A percentile compares a stretch with the other conserved stretches of the same genome.
phyloP scores from a whole-genome alignment of 1,140 invertebrate genomes.

The Drosophila miranda region DNA sequence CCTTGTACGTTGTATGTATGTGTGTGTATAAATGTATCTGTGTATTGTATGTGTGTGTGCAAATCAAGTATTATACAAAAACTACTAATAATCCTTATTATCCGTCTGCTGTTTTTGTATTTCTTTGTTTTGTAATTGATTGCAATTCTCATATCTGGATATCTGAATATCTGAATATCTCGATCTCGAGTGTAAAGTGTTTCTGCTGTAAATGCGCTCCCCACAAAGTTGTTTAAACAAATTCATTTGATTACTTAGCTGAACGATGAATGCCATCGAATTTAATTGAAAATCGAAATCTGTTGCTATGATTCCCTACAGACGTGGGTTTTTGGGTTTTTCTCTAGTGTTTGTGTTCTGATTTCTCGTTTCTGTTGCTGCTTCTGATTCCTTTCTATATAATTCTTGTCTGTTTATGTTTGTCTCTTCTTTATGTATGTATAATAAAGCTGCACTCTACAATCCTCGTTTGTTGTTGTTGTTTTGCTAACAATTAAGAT shows the following conservation, averaged over 20 bases:
- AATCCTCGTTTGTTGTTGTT: conserved; percentile 24
- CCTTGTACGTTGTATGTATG: conserved; percentile 71
- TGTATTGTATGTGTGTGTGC: conserved; percentile 25
- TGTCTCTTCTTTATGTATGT: conserved; percentile 21
- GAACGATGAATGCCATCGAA: not conserved
- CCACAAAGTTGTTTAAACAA: conserved; percentile 52
- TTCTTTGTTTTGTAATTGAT: conserved; percentile 14
- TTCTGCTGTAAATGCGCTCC: conserved; percentile 66
- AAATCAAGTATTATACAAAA: conserved; percentile 45
- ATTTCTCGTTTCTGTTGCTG: not conserved
- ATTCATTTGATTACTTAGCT: conserved; percentile 36
- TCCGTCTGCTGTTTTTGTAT: conserved; percentile 11
- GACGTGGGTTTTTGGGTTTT: conserved; percentile 15
- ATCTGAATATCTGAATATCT: no score
- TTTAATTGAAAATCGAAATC: conserved; percentile 63
- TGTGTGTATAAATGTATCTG: conserved; percentile 10
- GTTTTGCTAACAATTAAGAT: conserved; percentile 52
- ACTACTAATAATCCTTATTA: conserved; percentile 8
- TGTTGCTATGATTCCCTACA: conserved; percentile 58
- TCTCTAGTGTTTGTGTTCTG: not conserved
- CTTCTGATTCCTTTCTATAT: conserved; percentile 13
- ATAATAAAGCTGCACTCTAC: conserved; percentile 65
- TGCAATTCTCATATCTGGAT: conserved; percentile 20
- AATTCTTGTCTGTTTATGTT: not conserved
- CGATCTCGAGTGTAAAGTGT: conserved; percentile 26